Base-by-base conservation (phyloP, 2,888 invertebrate species). In the Pegoplata infirma region DNA sequence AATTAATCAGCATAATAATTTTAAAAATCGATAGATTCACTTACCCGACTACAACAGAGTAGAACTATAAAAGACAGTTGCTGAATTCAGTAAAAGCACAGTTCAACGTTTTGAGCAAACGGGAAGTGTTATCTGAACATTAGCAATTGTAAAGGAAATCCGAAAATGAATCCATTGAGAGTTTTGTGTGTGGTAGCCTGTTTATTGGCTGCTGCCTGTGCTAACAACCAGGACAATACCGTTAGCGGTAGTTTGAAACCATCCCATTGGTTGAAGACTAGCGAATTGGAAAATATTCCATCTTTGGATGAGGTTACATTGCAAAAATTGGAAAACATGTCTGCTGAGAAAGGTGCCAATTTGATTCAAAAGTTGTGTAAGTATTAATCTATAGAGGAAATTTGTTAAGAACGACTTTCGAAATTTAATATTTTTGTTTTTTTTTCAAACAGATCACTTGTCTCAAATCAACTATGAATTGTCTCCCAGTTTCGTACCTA, bases 401-500 rank as follows among this genome's bases (percentile, higher is more conserved):
- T 23, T 23, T 32, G 32, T n/a, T n/a, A n/a, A n/a, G n/a, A n/a
- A 7, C 1, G 10, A 10, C 1, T 10, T 32, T 32, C 2, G 10
- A 32, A 32, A 32, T 2, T 12, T 10, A 32, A 10, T 7, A n/a
- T 6, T 32, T 32, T 7, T 32, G 10, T 32, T 4, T 32, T 32
- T 10, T 10, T 12, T 6, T 32, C 12, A 10, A n/a, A n/a, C 23
- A 85, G 85, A 84, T 80, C 85, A 85, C 58, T 76, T 85, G 68
- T 51, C 85, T 10, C 81, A 83, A 46, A 85, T 85, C 61, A 84
- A 85, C 21, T 44, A 79, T 21, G 76, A 81, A 16, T 67, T 86
- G 73, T 66, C 59, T 12, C 85, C 86, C 63, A 82, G 71, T 77
- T 85, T 86, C 69, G 86, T 85, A 71, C 87, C 86, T 76, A 86